Percentiles rank a stretch among this genome's conserved stretches.
Evolutionary conservation across 2,888 invertebrate genomes (phyloP).

Genomic region (Hydraecia micacea): DNA sequence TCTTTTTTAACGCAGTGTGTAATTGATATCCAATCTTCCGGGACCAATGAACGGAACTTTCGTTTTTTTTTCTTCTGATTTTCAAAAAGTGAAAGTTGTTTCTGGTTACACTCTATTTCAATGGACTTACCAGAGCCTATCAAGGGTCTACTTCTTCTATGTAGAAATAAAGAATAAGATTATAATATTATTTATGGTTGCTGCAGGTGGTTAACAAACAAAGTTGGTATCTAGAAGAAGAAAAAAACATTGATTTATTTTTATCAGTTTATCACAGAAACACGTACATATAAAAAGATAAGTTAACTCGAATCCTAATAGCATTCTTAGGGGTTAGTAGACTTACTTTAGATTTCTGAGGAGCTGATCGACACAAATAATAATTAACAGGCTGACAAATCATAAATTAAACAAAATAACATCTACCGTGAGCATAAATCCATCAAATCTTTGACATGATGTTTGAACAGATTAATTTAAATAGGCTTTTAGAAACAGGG

Average conservation of each 20-base stretch:
- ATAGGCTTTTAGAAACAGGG: not conserved
- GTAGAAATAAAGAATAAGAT: not conserved
- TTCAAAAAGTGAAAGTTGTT: constrained; percentile 28
- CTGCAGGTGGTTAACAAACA: not conserved
- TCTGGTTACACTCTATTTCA: constrained; percentile 13
- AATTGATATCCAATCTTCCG: constrained; percentile 47
- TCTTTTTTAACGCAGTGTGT: constrained; percentile 48
- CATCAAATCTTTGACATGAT: not conserved
- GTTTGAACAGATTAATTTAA: not conserved
- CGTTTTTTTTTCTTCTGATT: constrained; percentile 52
- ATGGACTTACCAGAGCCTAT: not conserved
- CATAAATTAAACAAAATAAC: not conserved
- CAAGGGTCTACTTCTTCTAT: not conserved
- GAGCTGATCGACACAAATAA: not conserved
- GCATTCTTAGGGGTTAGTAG: not conserved
- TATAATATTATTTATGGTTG: not conserved
- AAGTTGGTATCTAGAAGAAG: not conserved
- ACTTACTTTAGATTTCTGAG: not conserved
- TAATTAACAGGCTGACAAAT: not conserved
- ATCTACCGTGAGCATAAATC: not conserved
- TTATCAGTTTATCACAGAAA: too few relatives aligned
- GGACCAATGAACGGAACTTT: constrained; percentile 45
- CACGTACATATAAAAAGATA: not conserved
- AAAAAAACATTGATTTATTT: not conserved
- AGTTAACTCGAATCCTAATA: not conserved